Conservation (phyloP, 2,113 vertebrate species). For the Callipepla squamata region DNA sequence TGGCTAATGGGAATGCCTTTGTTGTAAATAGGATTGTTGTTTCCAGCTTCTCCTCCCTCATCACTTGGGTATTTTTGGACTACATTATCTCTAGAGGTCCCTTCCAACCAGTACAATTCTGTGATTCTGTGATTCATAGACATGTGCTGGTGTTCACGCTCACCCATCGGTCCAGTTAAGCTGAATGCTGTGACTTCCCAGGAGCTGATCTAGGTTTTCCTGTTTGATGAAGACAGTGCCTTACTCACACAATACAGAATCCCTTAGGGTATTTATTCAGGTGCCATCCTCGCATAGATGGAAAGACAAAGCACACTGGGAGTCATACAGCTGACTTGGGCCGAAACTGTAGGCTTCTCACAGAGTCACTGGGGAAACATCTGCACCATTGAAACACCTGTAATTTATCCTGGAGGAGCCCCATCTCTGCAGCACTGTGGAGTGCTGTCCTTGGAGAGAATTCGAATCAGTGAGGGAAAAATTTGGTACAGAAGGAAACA, state of each 20-base stretch:
- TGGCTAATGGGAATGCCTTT: neutral
- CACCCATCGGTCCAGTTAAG: fast-evolving
- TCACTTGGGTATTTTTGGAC: neutral
- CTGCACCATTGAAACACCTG: neutral
- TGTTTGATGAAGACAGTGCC: neutral
- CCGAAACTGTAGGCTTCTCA: fast-evolving
- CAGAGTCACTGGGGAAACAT: neutral
- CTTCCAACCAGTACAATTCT: too few relatives aligned
- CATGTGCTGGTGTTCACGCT: too few relatives aligned
- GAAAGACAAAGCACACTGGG: neutral
- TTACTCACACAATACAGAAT: fast-evolving
- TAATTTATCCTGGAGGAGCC: neutral
- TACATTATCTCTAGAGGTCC: too few relatives aligned
- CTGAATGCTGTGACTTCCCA: neutral
- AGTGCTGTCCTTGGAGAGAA: neutral
- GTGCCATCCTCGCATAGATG: neutral
- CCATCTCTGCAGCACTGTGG: neutral
- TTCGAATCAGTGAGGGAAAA: neutral
- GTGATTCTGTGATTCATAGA: too few relatives aligned
- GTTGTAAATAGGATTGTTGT: neutral
- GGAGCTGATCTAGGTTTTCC: neutral
- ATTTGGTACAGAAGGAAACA: neutral
- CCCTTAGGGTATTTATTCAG: neutral
- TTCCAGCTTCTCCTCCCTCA: neutral
- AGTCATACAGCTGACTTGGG: neutral